Evolutionary conservation across 2,888 invertebrate species (phyloP), one percentile per base, ranked within the genome.

Genomic region (Carabus problematicus): DNA sequence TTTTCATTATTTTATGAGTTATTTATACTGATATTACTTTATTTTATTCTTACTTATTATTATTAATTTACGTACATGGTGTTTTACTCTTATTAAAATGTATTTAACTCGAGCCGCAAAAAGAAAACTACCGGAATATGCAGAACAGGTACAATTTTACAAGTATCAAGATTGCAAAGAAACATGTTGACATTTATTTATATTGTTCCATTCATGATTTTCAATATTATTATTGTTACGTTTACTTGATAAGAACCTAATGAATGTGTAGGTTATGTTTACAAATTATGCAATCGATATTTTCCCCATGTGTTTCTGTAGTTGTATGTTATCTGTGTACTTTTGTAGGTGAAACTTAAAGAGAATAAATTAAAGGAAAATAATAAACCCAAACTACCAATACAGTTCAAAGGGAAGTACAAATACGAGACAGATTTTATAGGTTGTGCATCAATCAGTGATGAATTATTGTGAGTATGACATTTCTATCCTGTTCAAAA

Each of bases 391-490:
- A 70, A 72, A 52, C 45, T 43, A 8, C 71, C 72, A 68, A 78
- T 77, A 9, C 74, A 74, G 49, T 72, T 80, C 56, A 72, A 72
- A 62, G 82, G 82, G 63, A 79, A 78, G 76, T 72, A 79, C 12
- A 73, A 75, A 42, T 82, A 81, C 71, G 73, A 73, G 42, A 84
- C 81, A 1, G 81, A 81, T 19, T 76, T 77, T 42, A 76, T 79
- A 14, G 85, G 85, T 40, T 84, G 84, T 74, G 85, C 85, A 1
- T 76, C 79, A 1, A 76, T 80, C 7, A 83, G 84, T 66, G 84
- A 86, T 71, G 76, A 79, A 64, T 72, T 86, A 61, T 75, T 85
- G 85, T 84, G 79, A 76, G 79, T 75, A 43, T 29, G 29, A 29
- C 29, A 60, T 76, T 77, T 43, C 76, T 79, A 14, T 85, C 85